Percentiles rank a stretch among this genome's conserved stretches.
Evolutionary conservation across 2,113 vertebrate genomes (phyloP).

Genomic region (Engystomops pustulosus): DNA sequence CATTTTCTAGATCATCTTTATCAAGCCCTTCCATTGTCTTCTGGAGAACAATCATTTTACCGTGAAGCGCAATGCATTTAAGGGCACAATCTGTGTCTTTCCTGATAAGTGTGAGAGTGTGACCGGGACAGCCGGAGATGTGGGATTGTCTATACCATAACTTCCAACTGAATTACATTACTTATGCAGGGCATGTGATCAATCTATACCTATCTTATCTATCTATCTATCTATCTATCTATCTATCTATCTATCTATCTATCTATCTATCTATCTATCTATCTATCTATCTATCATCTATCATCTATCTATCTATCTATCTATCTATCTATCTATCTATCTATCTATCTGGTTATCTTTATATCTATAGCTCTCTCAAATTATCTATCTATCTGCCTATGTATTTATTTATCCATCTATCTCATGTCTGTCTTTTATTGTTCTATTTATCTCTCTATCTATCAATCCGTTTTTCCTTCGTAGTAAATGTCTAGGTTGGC

Average conservation of each 20-base stretch:
- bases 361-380: too few species aligned
- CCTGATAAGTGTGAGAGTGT: neutral
- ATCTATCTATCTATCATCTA: neutral
- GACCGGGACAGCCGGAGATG: neutral
- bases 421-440: too few species aligned
- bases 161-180: neutral
- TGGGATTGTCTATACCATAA: too few species aligned
- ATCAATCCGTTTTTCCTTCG: too few species aligned
- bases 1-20: conserved; percentile 52
- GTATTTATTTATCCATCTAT: too few species aligned
- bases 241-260: neutral
- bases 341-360: too few species aligned
- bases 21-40: conserved; percentile 38
- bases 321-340: neutral
- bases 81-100: conserved; percentile 23
- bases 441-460: too few species aligned
- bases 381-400: too few species aligned
- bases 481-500: too few species aligned
- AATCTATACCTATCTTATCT: neutral
- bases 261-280: conserved; percentile 1
- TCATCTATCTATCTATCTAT: neutral
- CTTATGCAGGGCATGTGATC: too few species aligned
- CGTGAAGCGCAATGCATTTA: conserved; percentile 38
- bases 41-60: conserved; percentile 42
- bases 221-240: conserved; percentile 14